These are phyloP conservation scores for Enoplosus armatus DNA, from an alignment of 2,797 vertebrate species.

Conservation along the genomic window DNA sequence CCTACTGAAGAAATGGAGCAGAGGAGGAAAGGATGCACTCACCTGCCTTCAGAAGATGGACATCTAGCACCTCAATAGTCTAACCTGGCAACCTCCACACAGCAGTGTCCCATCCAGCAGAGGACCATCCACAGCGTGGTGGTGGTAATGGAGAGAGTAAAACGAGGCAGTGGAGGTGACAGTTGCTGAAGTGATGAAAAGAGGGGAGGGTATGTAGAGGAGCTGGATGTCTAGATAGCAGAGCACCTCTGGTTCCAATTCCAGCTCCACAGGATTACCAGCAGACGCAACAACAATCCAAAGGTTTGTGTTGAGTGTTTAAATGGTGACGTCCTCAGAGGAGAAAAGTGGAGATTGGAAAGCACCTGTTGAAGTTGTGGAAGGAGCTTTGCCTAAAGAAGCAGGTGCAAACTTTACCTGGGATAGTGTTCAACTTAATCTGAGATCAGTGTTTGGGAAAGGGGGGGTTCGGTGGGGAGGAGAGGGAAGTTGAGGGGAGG, in stretches of 20 bases:
- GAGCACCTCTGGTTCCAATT: constrained; percentile 40
- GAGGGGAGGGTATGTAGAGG: constrained; percentile 44
- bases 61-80: constrained; percentile 82
- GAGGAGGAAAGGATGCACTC: constrained; percentile 57
- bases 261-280: constrained; percentile 61
- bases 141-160: constrained; percentile 54
- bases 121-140: constrained; percentile 77
- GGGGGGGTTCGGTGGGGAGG: constrained; percentile 50
- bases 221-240: constrained; percentile 53
- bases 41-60: constrained; percentile 84
- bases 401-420: constrained; percentile 80
- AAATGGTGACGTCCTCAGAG: constrained; percentile 40
- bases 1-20: neutral
- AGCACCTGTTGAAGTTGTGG: constrained; percentile 56
- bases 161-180: constrained; percentile 41
- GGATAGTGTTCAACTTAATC: constrained; percentile 86
- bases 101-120: constrained; percentile 80
- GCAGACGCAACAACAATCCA: constrained; percentile 53
- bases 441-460: constrained; percentile 81
- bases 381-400: constrained; percentile 57
- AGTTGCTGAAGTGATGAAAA: constrained; percentile 22
- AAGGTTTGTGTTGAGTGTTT: constrained; percentile 31
- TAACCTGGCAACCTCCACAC: constrained; percentile 78
- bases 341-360: constrained; percentile 31
- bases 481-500: constrained; percentile 79